phyloP scores from a whole-genome alignment of 2,888 invertebrate species.

The Mesochorus sp. region DNA sequence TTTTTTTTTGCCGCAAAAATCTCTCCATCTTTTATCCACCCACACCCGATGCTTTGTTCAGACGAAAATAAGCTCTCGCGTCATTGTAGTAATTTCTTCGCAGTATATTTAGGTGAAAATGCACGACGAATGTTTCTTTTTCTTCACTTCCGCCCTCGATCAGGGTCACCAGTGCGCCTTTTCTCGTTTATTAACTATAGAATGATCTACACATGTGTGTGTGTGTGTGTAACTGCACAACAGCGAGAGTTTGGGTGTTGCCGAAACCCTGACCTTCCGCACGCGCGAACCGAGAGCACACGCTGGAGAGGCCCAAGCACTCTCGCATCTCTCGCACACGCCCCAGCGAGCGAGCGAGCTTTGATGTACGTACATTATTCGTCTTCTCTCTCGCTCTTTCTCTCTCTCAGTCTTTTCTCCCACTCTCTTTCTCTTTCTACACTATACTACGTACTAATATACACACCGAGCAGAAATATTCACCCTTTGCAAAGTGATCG shows the following conservation, averaged over 20 bases:
- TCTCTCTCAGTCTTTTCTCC: conserved; percentile 3
- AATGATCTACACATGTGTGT: conserved; percentile 29
- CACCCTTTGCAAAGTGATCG: conserved; percentile 62
- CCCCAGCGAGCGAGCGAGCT: conserved; percentile 34
- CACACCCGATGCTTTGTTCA: too few relatives aligned
- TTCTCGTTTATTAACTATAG: conserved; percentile 40
- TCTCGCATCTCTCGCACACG: conserved; percentile 48
- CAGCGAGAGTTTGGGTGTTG: conserved; percentile 55
- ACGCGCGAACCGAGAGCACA: conserved; percentile 43
- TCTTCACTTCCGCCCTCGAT: conserved; percentile 57
- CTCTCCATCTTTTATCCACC: too few relatives aligned
- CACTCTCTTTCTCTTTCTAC: conserved; percentile 1
- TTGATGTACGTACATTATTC: conserved; percentile 53
- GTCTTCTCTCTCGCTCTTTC: conserved; percentile 4
- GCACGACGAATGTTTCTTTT: too few relatives aligned
- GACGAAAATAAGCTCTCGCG: too few relatives aligned
- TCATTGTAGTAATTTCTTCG: too few relatives aligned
- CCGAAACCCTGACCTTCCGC: conserved; percentile 73
- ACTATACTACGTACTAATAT: conserved; percentile 39
- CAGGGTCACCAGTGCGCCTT: conserved; percentile 40
- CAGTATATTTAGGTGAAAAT: too few relatives aligned
- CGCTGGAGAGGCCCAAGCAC: conserved; percentile 25
- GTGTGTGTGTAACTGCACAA: conserved; percentile 6
- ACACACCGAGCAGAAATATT: conserved; percentile 61
- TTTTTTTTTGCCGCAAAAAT: too few relatives aligned